Percentiles rank a stretch among this genome's conserved stretches.
Evolutionary conservation across 2,113 vertebrate genomes (phyloP).

Genomic region (Rhegmatorhina hoffmannsi): DNA sequence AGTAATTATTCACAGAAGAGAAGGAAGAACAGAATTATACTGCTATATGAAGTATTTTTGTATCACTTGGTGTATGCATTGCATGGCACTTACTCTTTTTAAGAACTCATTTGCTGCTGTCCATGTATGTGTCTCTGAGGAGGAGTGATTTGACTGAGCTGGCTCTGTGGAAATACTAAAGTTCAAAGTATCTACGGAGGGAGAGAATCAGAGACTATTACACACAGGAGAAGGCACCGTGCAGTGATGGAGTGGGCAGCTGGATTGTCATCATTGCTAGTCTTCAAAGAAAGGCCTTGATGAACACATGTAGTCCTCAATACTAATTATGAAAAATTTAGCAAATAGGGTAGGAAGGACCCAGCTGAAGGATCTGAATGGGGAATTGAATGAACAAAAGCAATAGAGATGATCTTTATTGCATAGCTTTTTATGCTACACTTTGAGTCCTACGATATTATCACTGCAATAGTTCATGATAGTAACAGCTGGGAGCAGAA

Average conservation of each 20-base stretch:
- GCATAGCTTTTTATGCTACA: neutral
- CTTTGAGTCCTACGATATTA: neutral
- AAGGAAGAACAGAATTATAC: neutral
- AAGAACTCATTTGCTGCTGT: neutral
- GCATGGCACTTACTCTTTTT: neutral
- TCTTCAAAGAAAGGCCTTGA: neutral
- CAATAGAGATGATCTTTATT: neutral
- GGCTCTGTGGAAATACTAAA: neutral
- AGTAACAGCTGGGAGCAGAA: neutral
- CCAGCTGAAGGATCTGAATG: neutral
- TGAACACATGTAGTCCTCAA: neutral
- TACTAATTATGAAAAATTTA: neutral
- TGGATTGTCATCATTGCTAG: neutral
- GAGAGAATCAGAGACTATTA: neutral
- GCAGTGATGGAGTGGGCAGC: neutral
- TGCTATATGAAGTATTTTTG: neutral
- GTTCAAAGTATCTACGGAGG: neutral
- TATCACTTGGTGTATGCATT: neutral
- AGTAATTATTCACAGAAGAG: neutral
- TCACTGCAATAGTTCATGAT: neutral
- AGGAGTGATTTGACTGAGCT: neutral
- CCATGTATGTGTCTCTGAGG: fast-evolving
- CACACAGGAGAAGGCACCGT: neutral
- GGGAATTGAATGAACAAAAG: neutral
- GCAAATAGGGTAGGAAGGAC: neutral